These are phyloP conservation scores for Copidosoma aretas DNA, from an alignment of 2,888 invertebrate species.

Conservation along the genomic window DNA sequence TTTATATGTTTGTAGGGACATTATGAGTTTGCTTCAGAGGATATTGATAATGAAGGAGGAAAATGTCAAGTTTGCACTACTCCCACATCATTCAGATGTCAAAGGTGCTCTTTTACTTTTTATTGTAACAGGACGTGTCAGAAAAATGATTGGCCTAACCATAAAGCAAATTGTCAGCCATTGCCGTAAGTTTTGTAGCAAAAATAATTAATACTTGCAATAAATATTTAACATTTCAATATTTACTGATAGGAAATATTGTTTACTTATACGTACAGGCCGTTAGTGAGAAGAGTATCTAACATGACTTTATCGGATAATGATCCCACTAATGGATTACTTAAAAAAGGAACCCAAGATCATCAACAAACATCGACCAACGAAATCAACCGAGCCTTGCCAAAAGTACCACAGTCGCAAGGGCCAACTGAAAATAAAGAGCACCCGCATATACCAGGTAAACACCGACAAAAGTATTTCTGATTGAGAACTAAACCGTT, in stretches of 20 bases:
- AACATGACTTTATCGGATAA: neutral
- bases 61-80: slow-evolving; percentile 47
- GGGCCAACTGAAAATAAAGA: no score
- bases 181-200: slow-evolving; percentile 50
- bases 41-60: slow-evolving; percentile 41
- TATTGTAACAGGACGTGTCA: slow-evolving; percentile 56
- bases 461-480: no score
- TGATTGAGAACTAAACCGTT: no score
- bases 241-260: neutral
- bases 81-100: slow-evolving; percentile 46
- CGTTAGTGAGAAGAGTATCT: slow-evolving; percentile 30
- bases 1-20: slow-evolving; percentile 42
- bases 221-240: neutral
- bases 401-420: no score
- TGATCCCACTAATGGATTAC: neutral
- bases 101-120: slow-evolving; percentile 44
- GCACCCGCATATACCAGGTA: no score
- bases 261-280: slow-evolving; percentile 28
- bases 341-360: neutral
- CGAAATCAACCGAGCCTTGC: no score
- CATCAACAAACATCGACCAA: neutral
- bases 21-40: slow-evolving; percentile 51
- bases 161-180: slow-evolving; percentile 50
- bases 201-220: neutral
- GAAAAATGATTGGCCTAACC: slow-evolving; percentile 52